Evolutionary conservation across 1,140 invertebrate species (phyloP), one percentile per base, ranked within the genome.

Genomic region (Solenopsis fugax): DNA sequence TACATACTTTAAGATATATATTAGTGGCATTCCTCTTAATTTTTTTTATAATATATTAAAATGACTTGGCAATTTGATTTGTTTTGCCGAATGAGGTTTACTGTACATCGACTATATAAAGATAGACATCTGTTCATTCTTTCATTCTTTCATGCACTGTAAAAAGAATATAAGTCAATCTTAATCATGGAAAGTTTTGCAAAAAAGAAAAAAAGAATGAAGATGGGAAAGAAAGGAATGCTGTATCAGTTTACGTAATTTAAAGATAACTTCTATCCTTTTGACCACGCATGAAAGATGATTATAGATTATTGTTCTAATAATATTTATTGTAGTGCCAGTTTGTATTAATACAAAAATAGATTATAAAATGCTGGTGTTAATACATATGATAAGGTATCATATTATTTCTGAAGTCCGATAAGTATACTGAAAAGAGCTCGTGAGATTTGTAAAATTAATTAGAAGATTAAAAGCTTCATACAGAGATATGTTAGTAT

Each of bases 301-400:
- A n/a, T 81, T 71, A 41, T 52, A 81, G 50, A 71, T n/a, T 37
- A 72, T 45, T 37, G 37, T 71, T 69, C 16, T 45, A 71, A 71
- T 72, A 81, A 81, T 81, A 16, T 81, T 72, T 78, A 78, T 78
- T 81, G 29, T 71, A 81, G 21, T 81, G 71, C 78, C 50, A 81
- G 21, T 71, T 81, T 58, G 37, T 72, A 81, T 52, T 56, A 81
- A 56, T 81, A 81, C 67, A 81, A 81, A 81, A 81, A 81, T 81
- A 81, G 78, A 81, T 81, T 81, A 56, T 81, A 56, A 81, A 72
- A 72, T 71, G 75, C 58, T 78, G 50, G 10, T 81, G 41, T 71
- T 81, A 72, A 80, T 72, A 81, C 37, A 67, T 80, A 37, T 21
- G 24, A 65, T 60, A 67, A 69, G n/a, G 62, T 73, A 45, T 82